A percentile compares a stretch with the other conserved stretches of the same genome.
Conservation (phyloP, 2,797 vertebrate species). For the Melanogrammus aeglefinus region DNA sequence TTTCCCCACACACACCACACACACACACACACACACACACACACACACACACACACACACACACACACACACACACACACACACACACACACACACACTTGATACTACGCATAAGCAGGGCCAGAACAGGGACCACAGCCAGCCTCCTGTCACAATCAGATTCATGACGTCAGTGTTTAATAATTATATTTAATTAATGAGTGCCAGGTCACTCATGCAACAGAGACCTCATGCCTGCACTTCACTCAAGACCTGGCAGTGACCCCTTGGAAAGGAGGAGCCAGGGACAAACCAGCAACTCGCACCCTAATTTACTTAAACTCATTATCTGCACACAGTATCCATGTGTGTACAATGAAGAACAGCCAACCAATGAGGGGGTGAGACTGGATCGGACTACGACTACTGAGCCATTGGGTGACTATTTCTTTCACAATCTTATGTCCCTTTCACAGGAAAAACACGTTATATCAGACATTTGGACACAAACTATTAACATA, state of each 20-base stretch:
- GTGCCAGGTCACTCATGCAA: not conserved
- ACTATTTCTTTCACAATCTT: not conserved
- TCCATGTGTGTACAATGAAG: not conserved
- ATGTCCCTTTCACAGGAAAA: not conserved
- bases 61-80: slow-evolving; percentile 18
- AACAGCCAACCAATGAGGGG: not conserved
- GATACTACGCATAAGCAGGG: not conserved
- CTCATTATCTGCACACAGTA: not conserved
- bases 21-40: slow-evolving; percentile 17
- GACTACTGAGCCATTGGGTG: not conserved
- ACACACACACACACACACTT: slow-evolving; percentile 13
- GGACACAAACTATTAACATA: not conserved
- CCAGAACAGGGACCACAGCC: not conserved
- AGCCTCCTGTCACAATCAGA: not conserved
- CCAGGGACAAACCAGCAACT: not conserved
- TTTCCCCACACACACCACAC: slow-evolving; percentile 12
- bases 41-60: slow-evolving; percentile 17
- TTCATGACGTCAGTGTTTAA: not conserved
- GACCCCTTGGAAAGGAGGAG: not conserved
- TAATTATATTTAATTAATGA: not conserved
- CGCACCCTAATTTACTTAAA: not conserved
- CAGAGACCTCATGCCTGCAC: not conserved
- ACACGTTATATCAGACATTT: not conserved
- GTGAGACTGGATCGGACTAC: not conserved
- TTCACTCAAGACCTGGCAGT: not conserved